These are phyloP conservation scores for Cyphomyrus plagiostoma DNA, from an alignment of 2,113 vertebrate genomes.

Conservation along the genomic window DNA sequence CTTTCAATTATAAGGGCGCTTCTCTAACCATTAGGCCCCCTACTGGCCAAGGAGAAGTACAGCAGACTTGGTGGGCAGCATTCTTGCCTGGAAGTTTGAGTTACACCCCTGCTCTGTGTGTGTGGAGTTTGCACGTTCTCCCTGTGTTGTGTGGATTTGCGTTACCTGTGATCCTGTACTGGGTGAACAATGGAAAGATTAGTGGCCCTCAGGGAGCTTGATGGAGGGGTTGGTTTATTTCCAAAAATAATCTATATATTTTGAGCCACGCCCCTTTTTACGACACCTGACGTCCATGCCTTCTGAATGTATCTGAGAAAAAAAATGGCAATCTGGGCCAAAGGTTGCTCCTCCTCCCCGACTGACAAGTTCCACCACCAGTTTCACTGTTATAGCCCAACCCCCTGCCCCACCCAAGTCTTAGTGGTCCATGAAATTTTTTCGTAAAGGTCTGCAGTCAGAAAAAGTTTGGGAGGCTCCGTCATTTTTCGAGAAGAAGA, in stretches of 20 bases:
- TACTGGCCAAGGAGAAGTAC: background rate
- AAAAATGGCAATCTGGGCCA: background rate
- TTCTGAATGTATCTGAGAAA: background rate
- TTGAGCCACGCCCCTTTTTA: background rate
- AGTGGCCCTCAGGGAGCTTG: background rate
- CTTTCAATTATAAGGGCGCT: too few species aligned
- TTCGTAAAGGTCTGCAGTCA: background rate
- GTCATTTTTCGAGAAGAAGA: background rate
- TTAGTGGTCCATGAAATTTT: background rate
- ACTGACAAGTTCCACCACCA: background rate
- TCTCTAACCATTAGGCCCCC: too few species aligned
- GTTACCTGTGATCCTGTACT: background rate
- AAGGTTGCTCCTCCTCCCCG: background rate
- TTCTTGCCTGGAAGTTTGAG: background rate
- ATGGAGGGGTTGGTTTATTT: background rate
- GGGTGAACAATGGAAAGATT: background rate
- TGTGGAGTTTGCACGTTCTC: background rate
- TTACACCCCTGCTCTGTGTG: background rate
- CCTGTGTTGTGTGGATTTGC: background rate
- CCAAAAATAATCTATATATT: background rate
- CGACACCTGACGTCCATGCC: background rate
- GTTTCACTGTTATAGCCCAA: background rate
- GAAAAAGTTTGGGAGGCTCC: background rate
- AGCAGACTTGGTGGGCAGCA: background rate
- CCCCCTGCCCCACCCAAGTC: background rate